A percentile compares a stretch with the other conserved stretches of the same genome.
Evolutionary conservation across 35 echinoderm and acorn worm genomes (phyloP).

Genomic region (Holothuria glaberrima): DNA sequence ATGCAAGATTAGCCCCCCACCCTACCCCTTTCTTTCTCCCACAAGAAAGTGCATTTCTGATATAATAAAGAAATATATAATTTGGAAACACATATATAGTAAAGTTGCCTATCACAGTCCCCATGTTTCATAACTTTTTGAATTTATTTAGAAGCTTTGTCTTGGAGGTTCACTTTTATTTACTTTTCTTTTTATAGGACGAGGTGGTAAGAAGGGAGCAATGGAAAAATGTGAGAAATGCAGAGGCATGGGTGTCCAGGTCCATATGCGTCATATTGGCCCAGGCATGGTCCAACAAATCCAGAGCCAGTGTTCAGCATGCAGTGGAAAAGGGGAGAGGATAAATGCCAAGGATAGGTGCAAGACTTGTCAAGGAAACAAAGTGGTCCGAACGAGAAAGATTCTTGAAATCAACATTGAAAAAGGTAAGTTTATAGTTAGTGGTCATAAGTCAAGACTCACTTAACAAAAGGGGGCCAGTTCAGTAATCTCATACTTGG

Average conservation of each 20-base stretch:
- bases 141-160: too few species aligned
- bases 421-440: conserved; percentile 73
- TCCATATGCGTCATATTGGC: conserved; percentile 76
- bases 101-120: too few species aligned
- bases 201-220: conserved; percentile 96
- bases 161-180: background rate
- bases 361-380: conserved; percentile 82
- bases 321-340: conserved; percentile 82
- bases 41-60: too few species aligned
- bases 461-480: too few species aligned
- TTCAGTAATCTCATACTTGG: too few species aligned
- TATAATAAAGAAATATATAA: too few species aligned
- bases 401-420: conserved; percentile 97
- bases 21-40: too few species aligned
- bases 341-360: conserved; percentile 89
- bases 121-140: too few species aligned
- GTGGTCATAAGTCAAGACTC: background rate
- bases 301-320: conserved; percentile 72
- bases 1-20: too few species aligned
- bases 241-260: conserved; percentile 79
- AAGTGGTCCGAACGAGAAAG: conserved; percentile 85
- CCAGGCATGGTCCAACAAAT: conserved; percentile 99
- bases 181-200: conserved; percentile 53
- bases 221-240: conserved; percentile 87
- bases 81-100: too few species aligned